Evolutionary conservation across 2,113 vertebrate species (phyloP).

Genomic region (Ardeotis arabs): DNA sequence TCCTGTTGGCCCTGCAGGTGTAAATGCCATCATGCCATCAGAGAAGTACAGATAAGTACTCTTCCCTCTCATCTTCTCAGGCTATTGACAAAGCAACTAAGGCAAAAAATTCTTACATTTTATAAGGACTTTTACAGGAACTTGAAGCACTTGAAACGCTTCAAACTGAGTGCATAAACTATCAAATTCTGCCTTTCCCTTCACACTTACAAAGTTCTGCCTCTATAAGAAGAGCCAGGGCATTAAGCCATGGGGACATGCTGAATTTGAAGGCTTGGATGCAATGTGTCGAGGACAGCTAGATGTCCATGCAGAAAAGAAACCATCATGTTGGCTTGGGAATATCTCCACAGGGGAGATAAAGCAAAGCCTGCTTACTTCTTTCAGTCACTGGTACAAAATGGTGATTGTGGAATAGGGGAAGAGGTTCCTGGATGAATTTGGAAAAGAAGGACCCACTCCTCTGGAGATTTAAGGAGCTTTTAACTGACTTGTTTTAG

Average conservation of each 20-base stretch:
- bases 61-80: not conserved
- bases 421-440: not conserved
- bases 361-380: not conserved
- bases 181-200: not conserved
- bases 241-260: not conserved
- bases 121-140: not conserved
- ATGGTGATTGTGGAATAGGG: not conserved
- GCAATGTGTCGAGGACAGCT: not conserved
- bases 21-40: not conserved
- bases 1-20: not conserved
- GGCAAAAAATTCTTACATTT: not conserved
- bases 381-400: not conserved
- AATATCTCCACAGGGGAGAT: not conserved
- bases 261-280: not conserved
- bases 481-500: not conserved
- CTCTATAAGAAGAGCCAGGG: not conserved
- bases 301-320: not conserved
- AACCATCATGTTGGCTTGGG: not conserved
- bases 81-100: not conserved
- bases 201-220: not conserved
- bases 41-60: not conserved
- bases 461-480: not conserved
- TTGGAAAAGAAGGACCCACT: not conserved
- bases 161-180: not conserved
- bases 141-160: not conserved